phyloP scores from a whole-genome alignment of 2,888 invertebrate genomes.

The Cremastinae sp. region DNA sequence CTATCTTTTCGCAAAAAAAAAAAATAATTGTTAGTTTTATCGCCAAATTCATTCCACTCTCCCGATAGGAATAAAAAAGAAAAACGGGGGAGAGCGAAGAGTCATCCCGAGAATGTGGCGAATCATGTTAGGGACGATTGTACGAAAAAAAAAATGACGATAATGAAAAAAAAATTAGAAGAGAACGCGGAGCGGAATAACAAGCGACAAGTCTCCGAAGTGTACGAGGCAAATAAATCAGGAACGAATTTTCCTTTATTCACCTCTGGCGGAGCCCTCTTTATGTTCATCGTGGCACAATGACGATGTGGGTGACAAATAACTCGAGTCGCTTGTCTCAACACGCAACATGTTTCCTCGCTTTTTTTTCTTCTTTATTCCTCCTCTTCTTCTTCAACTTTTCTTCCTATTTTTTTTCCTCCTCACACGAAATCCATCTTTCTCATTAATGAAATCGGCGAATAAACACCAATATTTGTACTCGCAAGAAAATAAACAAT shows the following conservation, averaged over 20 bases:
- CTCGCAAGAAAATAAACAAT: neutral
- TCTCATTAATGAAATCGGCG: too few species aligned
- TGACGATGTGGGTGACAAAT: slow-evolving; percentile 67
- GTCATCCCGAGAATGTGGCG: slow-evolving; percentile 6
- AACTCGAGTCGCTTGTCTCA: slow-evolving; percentile 63
- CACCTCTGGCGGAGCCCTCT: slow-evolving; percentile 35
- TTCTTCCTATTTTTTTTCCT: slow-evolving; percentile 11
- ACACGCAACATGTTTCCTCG: slow-evolving; percentile 50
- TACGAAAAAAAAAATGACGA: neutral
- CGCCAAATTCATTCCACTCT: neutral
- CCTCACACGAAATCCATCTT: slow-evolving; percentile 21
- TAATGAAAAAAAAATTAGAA: too few species aligned
- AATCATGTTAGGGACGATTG: slow-evolving; percentile 2
- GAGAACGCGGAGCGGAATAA: slow-evolving; percentile 15
- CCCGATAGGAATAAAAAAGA: neutral
- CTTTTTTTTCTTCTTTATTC: neutral
- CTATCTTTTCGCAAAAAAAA: too few species aligned
- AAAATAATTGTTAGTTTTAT: too few species aligned
- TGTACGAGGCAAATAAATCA: slow-evolving; percentile 53
- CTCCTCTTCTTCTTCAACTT: slow-evolving; percentile 1
- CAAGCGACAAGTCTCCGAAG: slow-evolving; percentile 40
- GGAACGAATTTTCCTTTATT: slow-evolving; percentile 54
- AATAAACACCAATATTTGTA: too few species aligned
- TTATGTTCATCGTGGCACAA: slow-evolving; percentile 15
- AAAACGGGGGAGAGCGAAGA: neutral